Conservation (phyloP, 2,113 vertebrate species). For the Phaethornis superciliosus region DNA sequence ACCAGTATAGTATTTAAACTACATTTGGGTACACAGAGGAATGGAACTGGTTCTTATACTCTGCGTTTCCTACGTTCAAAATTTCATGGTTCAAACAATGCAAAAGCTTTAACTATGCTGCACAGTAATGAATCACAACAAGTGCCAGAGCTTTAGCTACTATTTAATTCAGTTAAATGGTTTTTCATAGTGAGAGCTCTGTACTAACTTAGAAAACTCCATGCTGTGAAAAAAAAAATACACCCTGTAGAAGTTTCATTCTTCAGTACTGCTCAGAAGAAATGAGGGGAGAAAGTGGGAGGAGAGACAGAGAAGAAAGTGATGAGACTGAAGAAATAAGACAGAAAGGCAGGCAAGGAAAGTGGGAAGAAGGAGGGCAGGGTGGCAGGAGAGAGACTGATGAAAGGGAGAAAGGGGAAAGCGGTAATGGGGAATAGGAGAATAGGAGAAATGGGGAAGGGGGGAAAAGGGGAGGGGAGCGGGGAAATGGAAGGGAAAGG, state of each 20-base stretch:
- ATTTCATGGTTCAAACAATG: not conserved
- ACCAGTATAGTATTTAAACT: not conserved
- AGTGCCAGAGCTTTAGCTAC: not conserved
- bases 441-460: accelerated
- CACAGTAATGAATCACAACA: not conserved
- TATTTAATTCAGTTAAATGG: not conserved
- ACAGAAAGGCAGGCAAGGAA: not conserved
- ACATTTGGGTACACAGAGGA: not conserved
- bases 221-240: conserved; percentile 17
- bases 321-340: not conserved
- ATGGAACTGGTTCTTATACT: not conserved
- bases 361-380: not conserved
- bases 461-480: not conserved
- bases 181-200: not conserved
- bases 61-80: not conserved
- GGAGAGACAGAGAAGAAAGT: not conserved
- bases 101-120: not conserved
- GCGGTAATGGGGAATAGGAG: not conserved
- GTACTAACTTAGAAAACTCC: not conserved
- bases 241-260: not conserved
- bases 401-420: no score
- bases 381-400: not conserved
- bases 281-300: not conserved
- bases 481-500: not conserved
- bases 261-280: not conserved